phyloP scores from a whole-genome alignment of 2,113 vertebrate species.

The Oryzias celebensis region DNA sequence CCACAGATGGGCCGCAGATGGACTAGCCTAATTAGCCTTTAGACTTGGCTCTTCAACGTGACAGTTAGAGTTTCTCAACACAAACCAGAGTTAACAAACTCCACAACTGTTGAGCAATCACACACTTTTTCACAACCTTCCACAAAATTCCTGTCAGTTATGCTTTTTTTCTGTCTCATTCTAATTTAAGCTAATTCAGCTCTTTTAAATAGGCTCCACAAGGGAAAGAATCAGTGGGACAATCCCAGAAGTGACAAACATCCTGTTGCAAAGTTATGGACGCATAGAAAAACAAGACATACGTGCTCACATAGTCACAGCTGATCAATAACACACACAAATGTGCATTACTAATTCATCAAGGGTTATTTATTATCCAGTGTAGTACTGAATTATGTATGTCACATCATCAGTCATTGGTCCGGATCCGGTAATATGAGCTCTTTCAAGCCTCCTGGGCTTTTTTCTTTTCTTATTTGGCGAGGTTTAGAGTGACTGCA shows the following conservation, averaged over 20 bases:
- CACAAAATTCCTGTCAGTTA: too few species aligned
- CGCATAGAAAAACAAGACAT: not conserved
- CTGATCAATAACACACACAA: conserved; percentile 38
- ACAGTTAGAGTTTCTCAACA: too few species aligned
- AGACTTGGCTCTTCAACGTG: too few species aligned
- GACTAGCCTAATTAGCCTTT: too few species aligned
- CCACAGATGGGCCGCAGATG: too few species aligned
- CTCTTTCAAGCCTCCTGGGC: conserved; percentile 38
- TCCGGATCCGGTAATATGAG: conserved; percentile 51
- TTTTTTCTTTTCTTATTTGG: conserved; percentile 22
- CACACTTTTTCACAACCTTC: too few species aligned
- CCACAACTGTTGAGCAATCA: too few species aligned
- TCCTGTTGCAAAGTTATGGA: conserved; percentile 1
- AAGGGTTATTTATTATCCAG: conserved; percentile 64
- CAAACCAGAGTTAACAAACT: too few species aligned
- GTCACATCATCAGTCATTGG: conserved; percentile 59
- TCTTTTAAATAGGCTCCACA: not conserved
- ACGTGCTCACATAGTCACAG: conserved; percentile 6
- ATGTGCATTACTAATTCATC: conserved; percentile 64
- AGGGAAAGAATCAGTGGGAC: conserved; percentile 1
- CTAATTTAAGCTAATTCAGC: too few species aligned
- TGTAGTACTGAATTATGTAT: conserved; percentile 64
- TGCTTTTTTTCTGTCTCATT: too few species aligned
- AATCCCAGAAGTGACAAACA: not conserved
- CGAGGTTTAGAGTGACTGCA: not conserved